A percentile compares a stretch with the other conserved stretches of the same genome.
Conservation (phyloP, 2,113 vertebrate species). For the Scomber japonicus region DNA sequence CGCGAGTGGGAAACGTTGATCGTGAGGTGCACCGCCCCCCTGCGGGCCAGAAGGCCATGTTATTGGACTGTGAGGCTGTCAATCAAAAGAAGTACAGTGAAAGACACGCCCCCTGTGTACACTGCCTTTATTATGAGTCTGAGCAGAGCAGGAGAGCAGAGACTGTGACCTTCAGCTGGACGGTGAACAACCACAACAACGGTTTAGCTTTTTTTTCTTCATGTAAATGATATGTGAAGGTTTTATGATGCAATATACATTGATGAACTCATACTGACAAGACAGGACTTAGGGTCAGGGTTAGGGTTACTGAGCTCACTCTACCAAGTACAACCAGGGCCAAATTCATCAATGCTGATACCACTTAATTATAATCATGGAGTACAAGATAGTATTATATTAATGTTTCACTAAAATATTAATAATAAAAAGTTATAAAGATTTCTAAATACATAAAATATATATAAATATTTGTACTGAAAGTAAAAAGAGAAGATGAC, state of each 20-base stretch:
- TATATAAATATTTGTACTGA: too few relatives aligned
- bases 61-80: conserved; percentile 39
- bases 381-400: too few relatives aligned
- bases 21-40: conserved; percentile 25
- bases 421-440: too few relatives aligned
- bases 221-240: not conserved
- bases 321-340: too few relatives aligned
- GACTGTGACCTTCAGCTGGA: conserved; percentile 55
- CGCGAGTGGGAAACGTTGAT: conserved; percentile 43
- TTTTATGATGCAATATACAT: not conserved
- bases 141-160: conserved; percentile 17
- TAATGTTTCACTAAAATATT: too few relatives aligned
- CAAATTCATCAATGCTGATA: too few relatives aligned
- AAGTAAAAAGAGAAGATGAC: too few relatives aligned
- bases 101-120: conserved; percentile 19
- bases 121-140: conserved; percentile 46
- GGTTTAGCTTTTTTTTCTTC: not conserved
- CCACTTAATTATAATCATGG: too few relatives aligned
- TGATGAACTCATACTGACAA: too few relatives aligned
- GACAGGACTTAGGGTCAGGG: too few relatives aligned
- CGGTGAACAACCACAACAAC: conserved; percentile 1
- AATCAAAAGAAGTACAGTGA: conserved; percentile 3
- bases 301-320: too few relatives aligned
- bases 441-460: too few relatives aligned
- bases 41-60: not conserved